Evolutionary conservation across 2,797 vertebrate species (phyloP), one percentile per base, ranked within the genome.

Genomic region (Ictinia mississippiensis): DNA sequence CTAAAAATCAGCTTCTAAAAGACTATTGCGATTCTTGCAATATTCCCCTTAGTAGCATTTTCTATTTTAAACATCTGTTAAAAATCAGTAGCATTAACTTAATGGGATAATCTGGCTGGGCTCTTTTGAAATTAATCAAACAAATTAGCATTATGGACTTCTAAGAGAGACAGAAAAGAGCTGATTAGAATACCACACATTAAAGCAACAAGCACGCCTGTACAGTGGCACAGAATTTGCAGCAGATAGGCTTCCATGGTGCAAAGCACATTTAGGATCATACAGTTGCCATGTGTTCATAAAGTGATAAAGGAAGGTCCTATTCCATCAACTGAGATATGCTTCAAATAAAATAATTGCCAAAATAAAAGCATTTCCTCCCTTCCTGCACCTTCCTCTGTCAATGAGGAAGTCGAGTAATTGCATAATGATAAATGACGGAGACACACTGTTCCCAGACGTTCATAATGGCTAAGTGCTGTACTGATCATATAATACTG

Each of bases 91-190:
- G 74, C 80, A 89, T 96, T 97, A 97, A 82, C 52, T 90, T 98
- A 94, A 95, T 93, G 80, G 89, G 65, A 66, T 87, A 93, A 97
- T 78, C 93, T 90, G 59, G 53, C 14, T 95, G 78, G 80, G 79
- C 62, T 96, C 87, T 94, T 89, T 74, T 79, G 87, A 96, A 96
- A 96, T 96, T 94, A 96, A 97, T 97, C 96, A 97, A 95, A 96
- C 71, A 94, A 96, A 96, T 97, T 73, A 98, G 75, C 93, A 95
- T 91, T 83, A 95, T 31, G 87, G 97, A 95, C 85, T 97, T 97
- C 78, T 73, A 96, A 92, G 53, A 81, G 92, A 94, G 45, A 84
- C 86, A 53, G 93, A 95, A 88, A 95, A 87, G 73, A 92, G 44
- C 44, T 93, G 82, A 93, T 91, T 59, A 85, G 71, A 92, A 47